Percentiles rank a stretch among this genome's conserved stretches.
Conservation (phyloP, 2,888 invertebrate genomes). For the Thecocarcelia acutangulata region DNA sequence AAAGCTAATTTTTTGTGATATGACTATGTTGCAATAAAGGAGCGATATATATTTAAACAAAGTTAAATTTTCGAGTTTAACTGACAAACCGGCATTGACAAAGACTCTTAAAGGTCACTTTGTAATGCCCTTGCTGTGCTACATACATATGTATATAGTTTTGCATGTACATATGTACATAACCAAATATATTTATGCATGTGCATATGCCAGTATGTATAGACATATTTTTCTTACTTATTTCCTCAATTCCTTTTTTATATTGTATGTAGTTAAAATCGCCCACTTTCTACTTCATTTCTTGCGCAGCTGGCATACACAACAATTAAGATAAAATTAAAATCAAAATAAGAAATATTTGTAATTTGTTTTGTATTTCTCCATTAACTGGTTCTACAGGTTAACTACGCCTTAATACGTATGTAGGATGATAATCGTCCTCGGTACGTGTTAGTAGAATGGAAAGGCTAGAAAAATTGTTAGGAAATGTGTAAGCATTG, state of each 20-base stretch:
- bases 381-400: conserved; percentile 55
- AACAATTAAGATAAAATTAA: conserved; percentile 25
- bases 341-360: not conserved
- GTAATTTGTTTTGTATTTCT: conserved; percentile 2
- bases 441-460: not conserved
- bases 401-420: conserved; percentile 51
- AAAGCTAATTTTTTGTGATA: too few species aligned
- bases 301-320: conserved; percentile 17
- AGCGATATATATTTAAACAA: too few species aligned
- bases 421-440: conserved; percentile 15
- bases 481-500: not conserved
- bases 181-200: too few species aligned
- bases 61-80: not conserved
- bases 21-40: too few species aligned
- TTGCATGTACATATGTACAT: too few species aligned
- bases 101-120: conserved; percentile 57
- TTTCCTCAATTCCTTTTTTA: conserved; percentile 9
- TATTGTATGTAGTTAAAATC: conserved; percentile 6
- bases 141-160: not conserved
- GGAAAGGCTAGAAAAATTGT: not conserved
- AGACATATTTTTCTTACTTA: not conserved
- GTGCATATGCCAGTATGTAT: too few species aligned
- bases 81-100: conserved; percentile 9
- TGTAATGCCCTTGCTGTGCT: conserved; percentile 59
- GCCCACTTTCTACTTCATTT: conserved; percentile 29